Evolutionary conservation across 1,140 invertebrate species (phyloP).

Genomic region (Drosophila virilis): DNA sequence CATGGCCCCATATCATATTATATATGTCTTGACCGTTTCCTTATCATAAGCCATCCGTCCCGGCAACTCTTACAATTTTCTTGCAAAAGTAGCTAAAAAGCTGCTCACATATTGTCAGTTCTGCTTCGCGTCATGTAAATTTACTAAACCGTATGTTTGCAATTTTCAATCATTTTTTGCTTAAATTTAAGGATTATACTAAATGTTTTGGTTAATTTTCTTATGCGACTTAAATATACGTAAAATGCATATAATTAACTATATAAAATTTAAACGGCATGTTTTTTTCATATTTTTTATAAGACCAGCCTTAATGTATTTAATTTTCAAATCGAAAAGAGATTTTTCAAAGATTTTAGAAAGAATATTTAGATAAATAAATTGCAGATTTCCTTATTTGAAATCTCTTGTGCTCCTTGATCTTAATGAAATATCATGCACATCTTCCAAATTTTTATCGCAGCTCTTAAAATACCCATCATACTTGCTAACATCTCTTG

Average conservation of each 20-base stretch:
- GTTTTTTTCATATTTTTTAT: slow-evolving; percentile 26
- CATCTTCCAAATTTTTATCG: slow-evolving; percentile 60
- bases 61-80: too few relatives aligned
- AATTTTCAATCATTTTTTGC: too few relatives aligned
- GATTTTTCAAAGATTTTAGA: slow-evolving; percentile 4
- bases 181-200: too few relatives aligned
- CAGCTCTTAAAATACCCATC: slow-evolving; percentile 65
- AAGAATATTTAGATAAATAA: slow-evolving; percentile 9
- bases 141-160: too few relatives aligned
- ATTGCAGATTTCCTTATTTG: slow-evolving; percentile 41
- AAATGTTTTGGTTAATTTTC: too few relatives aligned
- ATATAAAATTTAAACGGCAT: slow-evolving; percentile 2
- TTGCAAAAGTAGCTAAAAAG: too few relatives aligned
- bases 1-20: too few relatives aligned
- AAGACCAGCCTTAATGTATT: slow-evolving; percentile 16
- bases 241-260: not conserved
- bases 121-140: too few relatives aligned
- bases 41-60: too few relatives aligned
- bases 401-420: slow-evolving; percentile 40
- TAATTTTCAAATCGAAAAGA: slow-evolving; percentile 31
- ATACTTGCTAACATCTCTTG: slow-evolving; percentile 71
- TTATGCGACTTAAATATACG: too few relatives aligned
- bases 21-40: too few relatives aligned
- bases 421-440: slow-evolving; percentile 54
- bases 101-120: too few relatives aligned